A percentile compares a stretch with the other conserved stretches of the same genome.
These are phyloP conservation scores for Eugnorisma glareosa DNA, from an alignment of 2,888 invertebrate species.

Conservation along the genomic window DNA sequence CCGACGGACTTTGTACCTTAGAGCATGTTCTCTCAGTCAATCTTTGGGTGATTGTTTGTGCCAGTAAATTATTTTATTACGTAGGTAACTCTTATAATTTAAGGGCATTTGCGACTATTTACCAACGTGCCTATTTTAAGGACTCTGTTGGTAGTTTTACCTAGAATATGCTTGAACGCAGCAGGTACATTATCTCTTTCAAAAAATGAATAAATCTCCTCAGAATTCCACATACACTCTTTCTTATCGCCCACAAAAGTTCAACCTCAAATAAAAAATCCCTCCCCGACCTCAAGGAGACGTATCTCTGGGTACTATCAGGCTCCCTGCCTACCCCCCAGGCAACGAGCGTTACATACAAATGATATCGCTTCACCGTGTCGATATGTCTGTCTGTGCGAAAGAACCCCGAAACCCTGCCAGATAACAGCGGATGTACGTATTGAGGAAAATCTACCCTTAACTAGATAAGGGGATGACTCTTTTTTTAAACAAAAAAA, in stretches of 20 bases:
- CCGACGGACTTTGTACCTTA: no score
- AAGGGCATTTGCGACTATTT: not conserved
- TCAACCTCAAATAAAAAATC: conserved; percentile 32
- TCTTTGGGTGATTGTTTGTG: not conserved
- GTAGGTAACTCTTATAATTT: not conserved
- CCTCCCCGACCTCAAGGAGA: conserved; percentile 32
- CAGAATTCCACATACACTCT: conserved; percentile 14
- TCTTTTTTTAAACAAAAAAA: conserved; percentile 55
- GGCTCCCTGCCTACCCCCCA: conserved; percentile 23
- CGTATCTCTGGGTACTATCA: conserved; percentile 42
- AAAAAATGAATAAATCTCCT: not conserved
- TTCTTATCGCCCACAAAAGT: conserved; percentile 47
- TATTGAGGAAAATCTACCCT: conserved; percentile 61
- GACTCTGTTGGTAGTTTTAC: not conserved
- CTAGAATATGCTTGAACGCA: not conserved
- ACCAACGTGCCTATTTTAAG: not conserved
- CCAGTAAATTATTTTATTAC: not conserved
- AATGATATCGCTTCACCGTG: conserved; percentile 56
- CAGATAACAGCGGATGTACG: conserved; percentile 53
- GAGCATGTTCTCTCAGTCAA: not conserved
- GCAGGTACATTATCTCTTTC: not conserved
- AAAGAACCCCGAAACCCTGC: conserved; percentile 43
- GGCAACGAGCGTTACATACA: conserved; percentile 46
- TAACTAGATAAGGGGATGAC: conserved; percentile 54
- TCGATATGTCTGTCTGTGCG: conserved; percentile 60